phyloP scores from a whole-genome alignment of 2,888 invertebrate species.

The Agrochola lota region DNA sequence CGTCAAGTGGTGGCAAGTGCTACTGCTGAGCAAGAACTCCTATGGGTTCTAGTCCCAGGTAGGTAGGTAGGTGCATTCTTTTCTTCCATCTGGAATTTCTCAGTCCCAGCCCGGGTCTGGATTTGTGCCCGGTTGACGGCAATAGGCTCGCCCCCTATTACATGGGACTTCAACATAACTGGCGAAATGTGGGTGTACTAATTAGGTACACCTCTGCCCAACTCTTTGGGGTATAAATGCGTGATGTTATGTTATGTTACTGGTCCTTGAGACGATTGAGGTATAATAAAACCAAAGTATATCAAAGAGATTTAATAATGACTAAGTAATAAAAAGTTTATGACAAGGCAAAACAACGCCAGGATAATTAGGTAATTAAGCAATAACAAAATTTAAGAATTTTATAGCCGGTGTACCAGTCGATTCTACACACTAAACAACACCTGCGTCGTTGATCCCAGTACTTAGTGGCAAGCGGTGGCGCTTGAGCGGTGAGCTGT shows the following conservation, averaged over 20 bases:
- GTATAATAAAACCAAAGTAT: slow-evolving; percentile 17
- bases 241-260: neutral
- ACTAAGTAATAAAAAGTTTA: slow-evolving; percentile 32
- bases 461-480: neutral
- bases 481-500: too few relatives aligned
- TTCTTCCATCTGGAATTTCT: neutral
- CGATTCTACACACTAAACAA: neutral
- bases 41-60: too few relatives aligned
- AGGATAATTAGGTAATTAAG: neutral
- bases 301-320: neutral
- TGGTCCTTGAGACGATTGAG: neutral
- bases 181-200: neutral
- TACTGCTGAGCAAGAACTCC: too few relatives aligned
- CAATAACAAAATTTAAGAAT: neutral
- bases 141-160: neutral
- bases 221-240: neutral
- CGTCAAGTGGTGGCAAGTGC: neutral
- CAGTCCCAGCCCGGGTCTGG: neutral
- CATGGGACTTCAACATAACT: neutral
- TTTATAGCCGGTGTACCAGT: neutral
- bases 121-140: neutral
- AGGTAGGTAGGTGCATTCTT: too few relatives aligned
- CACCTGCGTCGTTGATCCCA: neutral
- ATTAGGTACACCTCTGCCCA: neutral
- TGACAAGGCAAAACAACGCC: neutral